Conservation (phyloP, 2,113 vertebrate species). For the Egretta garzetta region DNA sequence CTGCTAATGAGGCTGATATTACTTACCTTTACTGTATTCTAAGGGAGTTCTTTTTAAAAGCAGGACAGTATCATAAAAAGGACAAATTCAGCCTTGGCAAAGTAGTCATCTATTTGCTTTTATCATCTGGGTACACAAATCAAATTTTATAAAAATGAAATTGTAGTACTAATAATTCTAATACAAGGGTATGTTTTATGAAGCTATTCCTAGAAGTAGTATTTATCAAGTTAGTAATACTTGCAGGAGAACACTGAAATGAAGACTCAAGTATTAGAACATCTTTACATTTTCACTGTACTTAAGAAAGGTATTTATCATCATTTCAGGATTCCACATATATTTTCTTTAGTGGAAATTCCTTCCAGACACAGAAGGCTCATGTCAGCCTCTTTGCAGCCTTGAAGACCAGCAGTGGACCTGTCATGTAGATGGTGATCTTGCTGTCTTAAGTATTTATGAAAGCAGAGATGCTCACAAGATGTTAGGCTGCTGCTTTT, state of each 20-base stretch:
- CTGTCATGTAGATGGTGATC: rapidly evolving
- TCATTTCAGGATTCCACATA: neutral
- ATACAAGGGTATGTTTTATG: neutral
- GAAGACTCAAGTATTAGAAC: neutral
- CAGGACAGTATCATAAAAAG: neutral
- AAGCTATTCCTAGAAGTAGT: neutral
- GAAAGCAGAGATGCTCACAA: neutral
- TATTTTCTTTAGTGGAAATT: neutral
- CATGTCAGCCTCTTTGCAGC: neutral
- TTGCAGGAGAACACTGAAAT: neutral
- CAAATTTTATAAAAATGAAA: neutral
- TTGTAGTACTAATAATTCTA: neutral
- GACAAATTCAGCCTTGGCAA: neutral
- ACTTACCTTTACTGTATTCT: neutral
- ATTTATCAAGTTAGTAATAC: neutral
- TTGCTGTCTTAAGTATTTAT: neutral
- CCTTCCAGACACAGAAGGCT: neutral
- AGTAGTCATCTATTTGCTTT: neutral
- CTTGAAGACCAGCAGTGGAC: neutral
- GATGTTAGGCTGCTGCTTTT: neutral
- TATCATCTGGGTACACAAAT: neutral
- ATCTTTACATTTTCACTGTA: neutral
- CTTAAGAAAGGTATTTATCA: neutral
- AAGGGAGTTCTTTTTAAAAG: neutral
- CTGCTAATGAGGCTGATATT: neutral